phyloP scores from a whole-genome alignment of 2,888 invertebrate species.

The Hetaerina titia region DNA sequence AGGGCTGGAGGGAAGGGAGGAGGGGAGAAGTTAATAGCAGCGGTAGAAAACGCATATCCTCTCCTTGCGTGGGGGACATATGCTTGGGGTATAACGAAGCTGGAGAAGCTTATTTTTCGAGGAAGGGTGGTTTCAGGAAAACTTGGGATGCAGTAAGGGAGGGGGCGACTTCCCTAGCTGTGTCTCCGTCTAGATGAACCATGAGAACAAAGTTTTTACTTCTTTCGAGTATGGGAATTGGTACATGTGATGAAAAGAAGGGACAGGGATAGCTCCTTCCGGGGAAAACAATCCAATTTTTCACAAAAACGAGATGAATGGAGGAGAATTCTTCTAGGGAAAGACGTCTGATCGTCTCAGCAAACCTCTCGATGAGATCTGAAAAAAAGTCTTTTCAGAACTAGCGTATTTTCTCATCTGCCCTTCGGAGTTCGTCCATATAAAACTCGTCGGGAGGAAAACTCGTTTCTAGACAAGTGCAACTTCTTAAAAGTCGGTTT shows the following conservation, averaged over 20 bases:
- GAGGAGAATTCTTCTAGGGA: neutral
- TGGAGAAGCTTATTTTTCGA: neutral
- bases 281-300: constrained; percentile 62
- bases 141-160: neutral
- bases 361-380: neutral
- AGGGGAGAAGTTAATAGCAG: constrained; percentile 24
- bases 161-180: neutral
- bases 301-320: constrained; percentile 37
- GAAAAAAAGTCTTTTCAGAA: constrained; percentile 34
- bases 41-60: constrained; percentile 4
- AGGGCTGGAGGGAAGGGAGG: constrained; percentile 16
- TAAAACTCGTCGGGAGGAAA: constrained; percentile 30
- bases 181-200: neutral
- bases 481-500: neutral
- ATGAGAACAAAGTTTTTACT: constrained; percentile 2
- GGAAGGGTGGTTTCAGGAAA: neutral
- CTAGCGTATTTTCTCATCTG: neutral
- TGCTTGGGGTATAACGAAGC: neutral
- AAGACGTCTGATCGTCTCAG: constrained; percentile 46
- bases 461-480: neutral
- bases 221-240: neutral
- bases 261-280: neutral
- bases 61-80: neutral
- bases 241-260: constrained; percentile 30
- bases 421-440: neutral